Evolutionary conservation across 1,140 invertebrate genomes (phyloP).

Genomic region (Meloidogyne floridensis): DNA sequence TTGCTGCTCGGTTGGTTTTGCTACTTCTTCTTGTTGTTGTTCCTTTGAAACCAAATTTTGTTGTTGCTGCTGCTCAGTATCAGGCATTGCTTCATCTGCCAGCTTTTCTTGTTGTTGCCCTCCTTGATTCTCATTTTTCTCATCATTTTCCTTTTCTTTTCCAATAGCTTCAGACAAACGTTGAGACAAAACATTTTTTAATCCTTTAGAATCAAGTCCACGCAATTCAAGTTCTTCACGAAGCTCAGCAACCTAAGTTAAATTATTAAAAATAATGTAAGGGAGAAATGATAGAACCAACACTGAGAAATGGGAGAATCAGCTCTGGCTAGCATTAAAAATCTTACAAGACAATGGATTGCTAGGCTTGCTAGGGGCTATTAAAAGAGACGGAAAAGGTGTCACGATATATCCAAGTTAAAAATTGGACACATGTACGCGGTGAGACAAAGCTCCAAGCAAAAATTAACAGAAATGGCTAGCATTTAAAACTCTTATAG

Average conservation of each 20-base stretch:
- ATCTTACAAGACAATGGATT: no score
- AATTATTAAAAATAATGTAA: background rate
- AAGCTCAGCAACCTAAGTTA: slow-evolving; percentile 80
- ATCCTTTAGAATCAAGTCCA: slow-evolving; percentile 87
- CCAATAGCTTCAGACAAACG: slow-evolving; percentile 82
- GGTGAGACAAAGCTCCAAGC: no score
- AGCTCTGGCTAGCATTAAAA: no score
- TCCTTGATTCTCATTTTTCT: background rate
- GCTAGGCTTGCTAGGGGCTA: no score
- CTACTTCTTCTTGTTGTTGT: background rate
- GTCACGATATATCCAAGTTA: no score
- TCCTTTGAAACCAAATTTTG: background rate
- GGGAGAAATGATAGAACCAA: no score
- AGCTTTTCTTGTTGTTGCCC: slow-evolving; percentile 27
- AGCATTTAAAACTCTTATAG: no score
- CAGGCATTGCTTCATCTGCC: background rate
- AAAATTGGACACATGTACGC: no score
- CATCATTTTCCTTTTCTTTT: slow-evolving; percentile 69
- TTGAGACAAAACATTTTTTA: slow-evolving; percentile 86
- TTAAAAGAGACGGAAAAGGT: no score
- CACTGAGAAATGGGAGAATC: no score
- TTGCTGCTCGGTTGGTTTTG: slow-evolving; percentile 6
- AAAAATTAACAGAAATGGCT: no score
- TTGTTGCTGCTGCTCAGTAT: background rate
- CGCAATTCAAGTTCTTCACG: slow-evolving; percentile 80